A percentile compares a stretch with the other conserved stretches of the same genome.
Conservation (phyloP, 2,888 invertebrate genomes). For the Meiosimyza decipiens region DNA sequence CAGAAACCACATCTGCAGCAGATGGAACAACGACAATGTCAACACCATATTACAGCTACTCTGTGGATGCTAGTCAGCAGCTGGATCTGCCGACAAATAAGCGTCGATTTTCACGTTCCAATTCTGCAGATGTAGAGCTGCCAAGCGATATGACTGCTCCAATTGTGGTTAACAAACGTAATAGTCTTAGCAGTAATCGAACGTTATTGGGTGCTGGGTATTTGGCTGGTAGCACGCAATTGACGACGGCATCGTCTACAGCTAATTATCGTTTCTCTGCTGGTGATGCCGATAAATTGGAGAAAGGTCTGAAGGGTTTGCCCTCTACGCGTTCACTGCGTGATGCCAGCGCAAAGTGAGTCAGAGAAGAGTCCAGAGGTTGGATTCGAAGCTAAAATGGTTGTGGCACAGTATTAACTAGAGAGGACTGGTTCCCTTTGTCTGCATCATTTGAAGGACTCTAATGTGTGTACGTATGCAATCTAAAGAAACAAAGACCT, state of each 20-base stretch:
- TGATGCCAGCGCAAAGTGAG: slow-evolving; percentile 55
- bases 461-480: background rate
- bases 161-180: slow-evolving; percentile 45
- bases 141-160: slow-evolving; percentile 36
- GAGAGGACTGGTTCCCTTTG: background rate
- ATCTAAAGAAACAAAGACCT: too few species aligned
- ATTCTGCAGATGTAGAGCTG: slow-evolving; percentile 39
- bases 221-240: background rate
- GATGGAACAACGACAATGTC: slow-evolving; percentile 27
- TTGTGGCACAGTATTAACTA: slow-evolving; percentile 4
- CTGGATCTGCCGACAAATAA: slow-evolving; percentile 47
- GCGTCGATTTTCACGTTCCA: slow-evolving; percentile 49
- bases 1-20: slow-evolving; percentile 55
- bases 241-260: slow-evolving; percentile 7
- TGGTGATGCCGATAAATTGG: slow-evolving; percentile 75
- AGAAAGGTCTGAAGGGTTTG: slow-evolving; percentile 70
- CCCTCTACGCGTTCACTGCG: slow-evolving; percentile 76
- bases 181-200: slow-evolving; percentile 44
- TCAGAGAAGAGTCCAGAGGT: background rate
- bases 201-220: slow-evolving; percentile 23
- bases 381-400: slow-evolving; percentile 2
- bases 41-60: slow-evolving; percentile 31
- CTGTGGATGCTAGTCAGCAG: slow-evolving; percentile 9
- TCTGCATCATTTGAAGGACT: slow-evolving; percentile 3
- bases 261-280: slow-evolving; percentile 75